These are phyloP conservation scores for Sinella curviseta DNA, from an alignment of 1,140 invertebrate species.

Conservation along the genomic window DNA sequence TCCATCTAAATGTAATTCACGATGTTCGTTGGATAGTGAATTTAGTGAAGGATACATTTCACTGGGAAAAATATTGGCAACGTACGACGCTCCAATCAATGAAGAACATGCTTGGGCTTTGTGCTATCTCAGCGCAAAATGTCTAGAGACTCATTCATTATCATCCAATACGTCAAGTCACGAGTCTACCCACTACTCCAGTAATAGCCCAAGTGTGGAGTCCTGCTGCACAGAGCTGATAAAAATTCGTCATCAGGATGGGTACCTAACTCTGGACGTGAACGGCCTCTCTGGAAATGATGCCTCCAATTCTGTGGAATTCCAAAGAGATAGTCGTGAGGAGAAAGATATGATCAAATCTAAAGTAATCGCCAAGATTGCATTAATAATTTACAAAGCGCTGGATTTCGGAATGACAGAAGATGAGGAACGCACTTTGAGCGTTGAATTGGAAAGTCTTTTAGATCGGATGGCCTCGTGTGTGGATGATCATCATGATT, in stretches of 20 bases:
- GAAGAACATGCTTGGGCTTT: slow-evolving; percentile 95
- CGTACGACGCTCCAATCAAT: slow-evolving; percentile 84
- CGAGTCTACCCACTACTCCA: too few relatives aligned
- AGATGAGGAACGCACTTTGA: neutral
- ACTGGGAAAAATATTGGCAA: slow-evolving; percentile 75
- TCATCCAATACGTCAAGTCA: neutral
- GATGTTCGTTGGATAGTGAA: neutral
- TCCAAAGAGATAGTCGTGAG: too few relatives aligned
- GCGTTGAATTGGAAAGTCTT: neutral
- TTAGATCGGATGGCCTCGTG: neutral
- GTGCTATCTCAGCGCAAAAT: slow-evolving; percentile 78
- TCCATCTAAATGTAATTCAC: neutral
- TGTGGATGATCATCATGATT: neutral
- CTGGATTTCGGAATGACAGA: neutral
- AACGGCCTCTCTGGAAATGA: too few relatives aligned
- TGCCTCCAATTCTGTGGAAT: too few relatives aligned
- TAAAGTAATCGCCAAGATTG: neutral
- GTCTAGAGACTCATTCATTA: slow-evolving; percentile 51
- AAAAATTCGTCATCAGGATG: too few relatives aligned
- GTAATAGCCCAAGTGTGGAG: too few relatives aligned
- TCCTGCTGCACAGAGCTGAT: too few relatives aligned
- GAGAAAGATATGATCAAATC: neutral
- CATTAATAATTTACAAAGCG: neutral
- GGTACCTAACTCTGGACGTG: too few relatives aligned
- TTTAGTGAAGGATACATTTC: slow-evolving; percentile 71